Percentiles rank a stretch among this genome's conserved stretches.
These are phyloP conservation scores for Dasysyrphus tricinctus DNA, from an alignment of 2,888 invertebrate genomes.

Conservation along the genomic window DNA sequence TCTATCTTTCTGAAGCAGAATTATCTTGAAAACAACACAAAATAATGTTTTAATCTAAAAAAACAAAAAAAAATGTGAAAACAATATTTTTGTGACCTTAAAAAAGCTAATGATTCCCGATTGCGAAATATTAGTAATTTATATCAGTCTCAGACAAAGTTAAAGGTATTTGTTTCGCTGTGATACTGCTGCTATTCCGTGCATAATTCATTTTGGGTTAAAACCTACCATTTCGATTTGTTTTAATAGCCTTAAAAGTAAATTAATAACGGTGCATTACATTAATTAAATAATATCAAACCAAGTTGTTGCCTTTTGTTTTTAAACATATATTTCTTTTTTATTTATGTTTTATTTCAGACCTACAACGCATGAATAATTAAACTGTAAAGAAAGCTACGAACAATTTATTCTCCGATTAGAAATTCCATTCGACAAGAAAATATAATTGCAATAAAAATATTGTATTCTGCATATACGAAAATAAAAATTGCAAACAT, in stretches of 20 bases:
- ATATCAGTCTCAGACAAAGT: slow-evolving; percentile 55
- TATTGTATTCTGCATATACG: background rate
- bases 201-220: slow-evolving; percentile 28
- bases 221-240: slow-evolving; percentile 21
- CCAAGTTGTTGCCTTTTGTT: slow-evolving; percentile 74
- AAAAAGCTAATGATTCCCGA: slow-evolving; percentile 60
- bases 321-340: slow-evolving; percentile 73
- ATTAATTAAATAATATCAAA: slow-evolving; percentile 55
- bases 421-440: slow-evolving; percentile 15
- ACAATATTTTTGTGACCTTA: slow-evolving; percentile 67
- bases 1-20: slow-evolving; percentile 55
- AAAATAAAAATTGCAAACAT: slow-evolving; percentile 25
- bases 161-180: slow-evolving; percentile 45
- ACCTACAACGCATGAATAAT: slow-evolving; percentile 46
- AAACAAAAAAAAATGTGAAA: slow-evolving; percentile 41
- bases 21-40: slow-evolving; percentile 61
- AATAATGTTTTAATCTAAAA: slow-evolving; percentile 62
- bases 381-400: slow-evolving; percentile 40
- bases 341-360: slow-evolving; percentile 75
- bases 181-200: slow-evolving; percentile 51
- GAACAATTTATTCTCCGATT: slow-evolving; percentile 26
- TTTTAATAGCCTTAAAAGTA: slow-evolving; percentile 1
- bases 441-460: slow-evolving; percentile 9
- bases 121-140: slow-evolving; percentile 63
- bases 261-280: slow-evolving; percentile 66